Percentiles rank a stretch among this genome's conserved stretches.
Conservation (phyloP, 2,888 invertebrate genomes). For the Iphiclides podalirius region DNA sequence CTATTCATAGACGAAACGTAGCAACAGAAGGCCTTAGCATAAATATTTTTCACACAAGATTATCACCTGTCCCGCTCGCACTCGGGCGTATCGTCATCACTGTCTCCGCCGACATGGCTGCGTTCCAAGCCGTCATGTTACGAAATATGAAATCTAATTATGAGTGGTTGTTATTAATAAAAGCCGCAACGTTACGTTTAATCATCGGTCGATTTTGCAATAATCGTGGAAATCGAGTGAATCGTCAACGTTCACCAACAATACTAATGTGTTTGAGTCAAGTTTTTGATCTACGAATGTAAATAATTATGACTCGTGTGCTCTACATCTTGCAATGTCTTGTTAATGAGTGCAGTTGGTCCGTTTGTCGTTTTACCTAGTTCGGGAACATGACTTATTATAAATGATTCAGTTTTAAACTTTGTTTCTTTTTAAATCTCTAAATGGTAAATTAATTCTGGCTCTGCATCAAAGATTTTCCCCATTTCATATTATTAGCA, state of each 20-base stretch:
- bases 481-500: too few relatives aligned
- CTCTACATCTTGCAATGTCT: too few relatives aligned
- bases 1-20: constrained; percentile 69
- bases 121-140: constrained; percentile 65
- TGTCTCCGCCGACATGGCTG: constrained; percentile 61
- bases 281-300: too few relatives aligned
- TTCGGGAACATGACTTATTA: too few relatives aligned
- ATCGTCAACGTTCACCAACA: not conserved
- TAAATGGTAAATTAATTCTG: too few relatives aligned
- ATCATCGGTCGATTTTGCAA: constrained; percentile 17
- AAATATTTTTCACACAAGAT: constrained; percentile 78
- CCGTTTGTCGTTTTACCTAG: too few relatives aligned
- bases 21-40: constrained; percentile 73
- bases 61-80: constrained; percentile 68
- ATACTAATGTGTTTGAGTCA: too few relatives aligned
- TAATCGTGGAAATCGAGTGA: not conserved
- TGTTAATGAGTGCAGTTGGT: too few relatives aligned
- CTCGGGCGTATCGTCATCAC: constrained; percentile 53
- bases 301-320: too few relatives aligned
- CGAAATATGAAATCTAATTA: constrained; percentile 77
- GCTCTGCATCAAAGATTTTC: too few relatives aligned
- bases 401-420: too few relatives aligned
- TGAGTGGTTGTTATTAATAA: constrained; percentile 52
- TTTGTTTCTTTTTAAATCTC: too few relatives aligned
- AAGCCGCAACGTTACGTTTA: constrained; percentile 37